Conservation (phyloP, 2,888 invertebrate genomes). For the Dryomyza anilis region DNA sequence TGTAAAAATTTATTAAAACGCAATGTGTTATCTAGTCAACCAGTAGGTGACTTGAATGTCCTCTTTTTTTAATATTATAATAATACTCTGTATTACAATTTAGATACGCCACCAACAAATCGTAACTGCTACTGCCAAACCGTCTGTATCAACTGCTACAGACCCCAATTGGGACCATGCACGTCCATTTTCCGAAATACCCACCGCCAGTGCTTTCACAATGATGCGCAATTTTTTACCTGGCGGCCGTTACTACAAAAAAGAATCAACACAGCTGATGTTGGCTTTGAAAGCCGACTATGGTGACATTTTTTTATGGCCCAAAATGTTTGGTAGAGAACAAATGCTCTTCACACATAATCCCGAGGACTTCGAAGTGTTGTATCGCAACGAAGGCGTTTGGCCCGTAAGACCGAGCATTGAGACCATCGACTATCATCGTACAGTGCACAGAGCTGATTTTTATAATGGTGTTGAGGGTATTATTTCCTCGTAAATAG, state of each 20-base stretch:
- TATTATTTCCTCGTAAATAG: conserved; percentile 37
- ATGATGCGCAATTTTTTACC: conserved; percentile 38
- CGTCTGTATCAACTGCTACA: too few relatives aligned
- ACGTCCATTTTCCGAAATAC: too few relatives aligned
- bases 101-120: too few relatives aligned
- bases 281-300: conserved; percentile 30
- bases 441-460: conserved; percentile 40
- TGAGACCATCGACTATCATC: conserved; percentile 55
- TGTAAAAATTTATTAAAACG: too few relatives aligned
- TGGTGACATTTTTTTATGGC: conserved; percentile 57
- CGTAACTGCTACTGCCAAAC: too few relatives aligned
- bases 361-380: conserved; percentile 62
- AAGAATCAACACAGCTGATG: conserved; percentile 27
- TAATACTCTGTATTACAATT: too few relatives aligned
- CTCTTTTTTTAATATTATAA: too few relatives aligned
- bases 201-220: too few relatives aligned
- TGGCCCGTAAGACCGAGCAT: conserved; percentile 60
- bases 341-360: conserved; percentile 60
- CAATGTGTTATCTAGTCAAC: too few relatives aligned
- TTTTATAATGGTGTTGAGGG: conserved; percentile 37
- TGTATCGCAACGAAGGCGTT: conserved; percentile 60
- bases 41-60: too few relatives aligned
- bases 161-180: too few relatives aligned
- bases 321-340: conserved; percentile 49
- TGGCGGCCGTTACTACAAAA: conserved; percentile 38